A percentile compares a stretch with the other conserved stretches of the same genome.
Evolutionary conservation across 1,140 invertebrate species (phyloP).

Genomic region (Drosophila tani): DNA sequence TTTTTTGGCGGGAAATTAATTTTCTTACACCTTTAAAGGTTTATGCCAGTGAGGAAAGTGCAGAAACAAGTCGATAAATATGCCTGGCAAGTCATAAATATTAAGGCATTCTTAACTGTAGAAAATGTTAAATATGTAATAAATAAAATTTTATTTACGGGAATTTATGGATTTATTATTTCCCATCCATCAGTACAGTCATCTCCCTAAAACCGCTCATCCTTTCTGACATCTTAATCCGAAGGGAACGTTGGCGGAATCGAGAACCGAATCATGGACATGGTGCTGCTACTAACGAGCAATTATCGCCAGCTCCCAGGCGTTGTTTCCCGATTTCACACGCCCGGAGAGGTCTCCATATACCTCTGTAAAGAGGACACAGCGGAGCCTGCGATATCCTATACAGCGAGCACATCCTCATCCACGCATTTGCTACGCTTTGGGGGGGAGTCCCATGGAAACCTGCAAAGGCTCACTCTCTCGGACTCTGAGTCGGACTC

Average conservation of each 20-base stretch:
- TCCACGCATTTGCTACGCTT: constrained; percentile 75
- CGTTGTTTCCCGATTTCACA: constrained; percentile 57
- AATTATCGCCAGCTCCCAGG: constrained; percentile 80
- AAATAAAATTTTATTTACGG: neutral
- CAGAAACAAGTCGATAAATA: neutral
- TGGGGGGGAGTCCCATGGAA: constrained; percentile 69
- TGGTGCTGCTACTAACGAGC: constrained; percentile 80
- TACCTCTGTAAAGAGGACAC: neutral
- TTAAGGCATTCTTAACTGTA: neutral
- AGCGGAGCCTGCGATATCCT: constrained; percentile 33
- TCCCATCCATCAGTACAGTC: constrained; percentile 20
- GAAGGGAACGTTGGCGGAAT: neutral
- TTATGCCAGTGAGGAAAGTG: neutral
- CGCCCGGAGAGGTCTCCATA: constrained; percentile 11
- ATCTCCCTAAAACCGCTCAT: neutral
- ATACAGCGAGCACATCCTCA: constrained; percentile 44
- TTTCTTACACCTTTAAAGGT: neutral
- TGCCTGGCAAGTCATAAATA: neutral
- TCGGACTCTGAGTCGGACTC: neutral
- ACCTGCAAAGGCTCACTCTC: constrained; percentile 21
- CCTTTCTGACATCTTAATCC: constrained; percentile 7
- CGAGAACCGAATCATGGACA: constrained; percentile 44
- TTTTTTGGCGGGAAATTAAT: neutral
- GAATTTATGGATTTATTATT: neutral
- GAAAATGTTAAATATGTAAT: no score